These are phyloP conservation scores for Microcebus griseorufus DNA, from an alignment of 2,113 vertebrate species.

Conservation along the genomic window DNA sequence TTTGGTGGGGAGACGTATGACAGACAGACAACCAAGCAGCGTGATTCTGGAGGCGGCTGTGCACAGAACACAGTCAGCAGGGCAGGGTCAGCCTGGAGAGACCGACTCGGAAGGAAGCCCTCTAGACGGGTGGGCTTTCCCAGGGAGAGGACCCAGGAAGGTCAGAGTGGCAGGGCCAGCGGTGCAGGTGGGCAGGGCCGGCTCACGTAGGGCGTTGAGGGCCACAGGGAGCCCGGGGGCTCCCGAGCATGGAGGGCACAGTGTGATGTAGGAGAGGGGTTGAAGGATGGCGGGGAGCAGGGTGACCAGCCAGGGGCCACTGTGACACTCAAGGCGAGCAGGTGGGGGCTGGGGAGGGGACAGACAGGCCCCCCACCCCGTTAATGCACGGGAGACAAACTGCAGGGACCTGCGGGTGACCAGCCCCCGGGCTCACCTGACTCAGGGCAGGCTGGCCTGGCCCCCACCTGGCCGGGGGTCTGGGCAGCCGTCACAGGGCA, in stretches of 20 bases:
- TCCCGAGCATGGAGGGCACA: neutral
- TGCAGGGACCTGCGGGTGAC: too few relatives aligned
- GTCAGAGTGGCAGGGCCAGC: accelerated
- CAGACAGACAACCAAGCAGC: too few relatives aligned
- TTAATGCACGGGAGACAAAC: accelerated
- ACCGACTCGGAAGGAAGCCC: accelerated
- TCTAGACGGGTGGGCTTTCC: accelerated
- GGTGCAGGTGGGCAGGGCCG: accelerated
- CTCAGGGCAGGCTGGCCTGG: accelerated
- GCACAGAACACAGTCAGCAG: neutral
- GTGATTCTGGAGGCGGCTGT: too few relatives aligned
- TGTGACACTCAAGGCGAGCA: accelerated
- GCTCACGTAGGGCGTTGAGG: accelerated
- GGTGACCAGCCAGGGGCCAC: neutral
- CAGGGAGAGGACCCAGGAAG: neutral
- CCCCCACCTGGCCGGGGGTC: neutral
- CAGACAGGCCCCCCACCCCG: accelerated
- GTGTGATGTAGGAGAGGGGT: accelerated
- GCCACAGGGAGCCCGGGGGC: neutral
- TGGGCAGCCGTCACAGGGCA: accelerated
- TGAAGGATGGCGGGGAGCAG: neutral
- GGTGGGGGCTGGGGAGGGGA: too few relatives aligned
- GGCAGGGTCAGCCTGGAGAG: neutral
- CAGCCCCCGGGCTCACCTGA: accelerated
- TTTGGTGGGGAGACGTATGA: too few relatives aligned